Evolutionary conservation across 2,888 invertebrate species (phyloP), one percentile per base, ranked within the genome.

Genomic region (Euproctis similis): DNA sequence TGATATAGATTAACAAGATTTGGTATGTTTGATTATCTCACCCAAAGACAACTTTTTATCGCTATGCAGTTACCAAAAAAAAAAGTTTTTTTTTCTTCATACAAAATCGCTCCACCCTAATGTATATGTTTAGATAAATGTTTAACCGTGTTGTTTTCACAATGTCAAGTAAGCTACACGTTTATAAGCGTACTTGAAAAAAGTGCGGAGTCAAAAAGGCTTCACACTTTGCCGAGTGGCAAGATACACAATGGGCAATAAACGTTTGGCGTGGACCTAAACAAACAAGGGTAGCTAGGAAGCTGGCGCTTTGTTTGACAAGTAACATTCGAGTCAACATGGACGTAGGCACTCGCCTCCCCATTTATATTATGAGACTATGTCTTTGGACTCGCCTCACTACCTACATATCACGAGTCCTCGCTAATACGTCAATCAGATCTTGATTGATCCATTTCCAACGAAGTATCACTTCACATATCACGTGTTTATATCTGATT

Each of bases 251-350:
- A 78, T 75, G 78, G 76, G 76, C 77, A 77, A 77, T 75, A 76
- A 80, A 78, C 77, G 80, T 78, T 80, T 67, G 74, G 68, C 63
- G 64, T 65, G 73, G 77, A 68, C 82, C 82, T 82, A 81, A 82
- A 80, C 72, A 82, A 82, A 82, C 81, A 82, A 61, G 81, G 78
- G 82, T 80, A 80, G 81, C 80, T 77, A 76, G 81, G 82, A 80
- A 84, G 82, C 82, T 69, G 77, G 75, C 60, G 59, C 72, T 70
- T 71, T 81, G 78, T 82, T 82, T 82, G 78, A 56, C 63, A 69
- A 84, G 81, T 74, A 78, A 76, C 80, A 77, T 71, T 60, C 69
- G 70, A 74, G 80, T 78, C 73, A 81, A 80, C 72, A 80, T 48
- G 61, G 55, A 54, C 58, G 47, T 50, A 52, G 55, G 43, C 56